phyloP scores from a whole-genome alignment of 2,113 vertebrate species.

The Sturnus vulgaris region DNA sequence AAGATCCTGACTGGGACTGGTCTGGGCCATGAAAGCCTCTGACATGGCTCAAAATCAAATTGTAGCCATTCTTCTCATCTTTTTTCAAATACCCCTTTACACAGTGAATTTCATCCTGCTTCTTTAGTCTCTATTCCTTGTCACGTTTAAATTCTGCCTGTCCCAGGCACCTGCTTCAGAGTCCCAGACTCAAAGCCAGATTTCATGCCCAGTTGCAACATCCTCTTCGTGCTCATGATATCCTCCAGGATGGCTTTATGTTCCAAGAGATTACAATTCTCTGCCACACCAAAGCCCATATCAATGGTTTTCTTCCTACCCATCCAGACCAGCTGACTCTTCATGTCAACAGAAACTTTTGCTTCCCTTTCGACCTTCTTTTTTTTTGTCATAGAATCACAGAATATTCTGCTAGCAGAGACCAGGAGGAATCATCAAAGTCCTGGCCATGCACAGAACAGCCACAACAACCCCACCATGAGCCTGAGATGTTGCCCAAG shows the following conservation, averaged over 20 bases:
- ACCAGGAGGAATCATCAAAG: neutral
- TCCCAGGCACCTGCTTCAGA: neutral
- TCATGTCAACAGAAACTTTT: neutral
- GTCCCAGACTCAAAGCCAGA: neutral
- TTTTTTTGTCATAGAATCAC: neutral
- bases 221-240: accelerated
- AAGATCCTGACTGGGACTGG: accelerated
- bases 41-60: neutral
- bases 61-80: neutral
- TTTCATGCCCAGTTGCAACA: accelerated
- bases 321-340: neutral
- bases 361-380: neutral
- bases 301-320: neutral
- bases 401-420: neutral
- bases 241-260: neutral
- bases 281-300: neutral
- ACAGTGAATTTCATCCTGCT: neutral
- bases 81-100: neutral
- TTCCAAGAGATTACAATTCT: neutral
- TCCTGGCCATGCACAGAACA: neutral
- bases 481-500: too few relatives aligned
- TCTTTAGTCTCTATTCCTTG: neutral
- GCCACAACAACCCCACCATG: neutral
- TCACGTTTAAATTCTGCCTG: neutral
- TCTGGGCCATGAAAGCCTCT: neutral